A percentile compares a stretch with the other conserved stretches of the same genome.
Evolutionary conservation across 2,888 invertebrate species (phyloP).

Genomic region (Seira ritae): DNA sequence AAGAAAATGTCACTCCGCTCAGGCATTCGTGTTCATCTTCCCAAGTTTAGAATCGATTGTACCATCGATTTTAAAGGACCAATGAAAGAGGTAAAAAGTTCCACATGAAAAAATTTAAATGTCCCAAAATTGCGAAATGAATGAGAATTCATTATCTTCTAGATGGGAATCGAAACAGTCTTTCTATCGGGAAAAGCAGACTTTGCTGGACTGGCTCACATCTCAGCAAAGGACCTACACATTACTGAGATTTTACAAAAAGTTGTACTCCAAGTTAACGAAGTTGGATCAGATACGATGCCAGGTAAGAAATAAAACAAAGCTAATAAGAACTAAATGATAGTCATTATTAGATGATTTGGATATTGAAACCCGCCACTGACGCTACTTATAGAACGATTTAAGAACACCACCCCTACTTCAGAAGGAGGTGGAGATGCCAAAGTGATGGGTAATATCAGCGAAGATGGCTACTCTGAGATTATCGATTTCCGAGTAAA

Average conservation of each 20-base stretch:
- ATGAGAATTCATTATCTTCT: background rate
- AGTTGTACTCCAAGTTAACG: constrained; percentile 42
- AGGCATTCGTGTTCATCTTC: constrained; percentile 35
- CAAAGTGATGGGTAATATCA: background rate
- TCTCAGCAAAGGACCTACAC: constrained; percentile 30
- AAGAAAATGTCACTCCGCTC: constrained; percentile 14
- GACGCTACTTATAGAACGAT: constrained; percentile 22
- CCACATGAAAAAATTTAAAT: background rate
- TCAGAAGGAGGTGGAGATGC: constrained; percentile 6
- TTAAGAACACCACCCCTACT: background rate
- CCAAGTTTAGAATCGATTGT: constrained; percentile 45
- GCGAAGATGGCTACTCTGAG: constrained; percentile 2
- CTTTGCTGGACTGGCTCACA: constrained; percentile 37
- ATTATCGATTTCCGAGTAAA: constrained; percentile 47
- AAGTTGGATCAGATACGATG: constrained; percentile 22
- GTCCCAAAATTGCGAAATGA: background rate
- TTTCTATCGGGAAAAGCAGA: constrained; percentile 43
- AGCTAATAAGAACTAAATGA: too few species aligned
- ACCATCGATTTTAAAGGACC: constrained; percentile 48
- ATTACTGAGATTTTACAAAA: constrained; percentile 52
- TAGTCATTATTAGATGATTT: too few species aligned
- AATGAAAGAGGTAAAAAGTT: constrained; percentile 45
- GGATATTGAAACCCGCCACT: too few species aligned
- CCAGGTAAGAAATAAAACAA: too few species aligned
- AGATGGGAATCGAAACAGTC: constrained; percentile 50